Base-by-base conservation (phyloP, 2,113 vertebrate species). In the Hucho hucho region DNA sequence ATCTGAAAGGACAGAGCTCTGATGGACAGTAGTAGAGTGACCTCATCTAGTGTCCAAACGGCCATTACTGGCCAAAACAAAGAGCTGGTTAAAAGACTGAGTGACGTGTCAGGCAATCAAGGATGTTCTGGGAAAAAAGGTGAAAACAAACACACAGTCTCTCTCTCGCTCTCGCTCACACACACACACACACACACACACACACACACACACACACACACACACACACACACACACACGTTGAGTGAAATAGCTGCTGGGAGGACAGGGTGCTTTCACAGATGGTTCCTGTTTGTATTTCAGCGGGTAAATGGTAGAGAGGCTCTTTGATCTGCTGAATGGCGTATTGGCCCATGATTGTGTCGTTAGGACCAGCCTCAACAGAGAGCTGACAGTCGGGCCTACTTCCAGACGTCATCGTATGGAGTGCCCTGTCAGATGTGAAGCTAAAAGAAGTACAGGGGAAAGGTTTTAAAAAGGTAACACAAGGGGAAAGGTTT, bases 241-340 rank as follows among this genome's bases (percentile, higher is more conserved):
- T 22, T 71, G 46, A 72, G 58, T 64, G 68, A 1, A 37, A 72
- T 67, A 72, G 75, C 7, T 58, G 69, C 71, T 59, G 75, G 78
- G 53, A 78, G 73, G 64, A 26, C 16, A 70, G 47, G 61, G 29
- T 16, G 43, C 43, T 56, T 70, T 49, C 59, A 65, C 78, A 80
- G 72, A 85, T 81, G 76, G 73, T 76, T 86, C 77, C 74, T 76
- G 72, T 86, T 74, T 53, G 71, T 37, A 65, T 67, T 20, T 72
- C 73, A 37, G 28, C 12, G 56, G 70, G 64, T 25, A 53, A 64
- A 3, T 64, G 11, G 24, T 37, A 37, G 37, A 37, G 37, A 37
- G 37, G 37, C 37, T 69, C 77, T 82, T 70, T 75, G 53, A 81
- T 81, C 37, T 37, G 22, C 47, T 32, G 18, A 14, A 49, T 25